phyloP scores from a whole-genome alignment of 2,797 vertebrate species.

The Hippoglossus hippoglossus region DNA sequence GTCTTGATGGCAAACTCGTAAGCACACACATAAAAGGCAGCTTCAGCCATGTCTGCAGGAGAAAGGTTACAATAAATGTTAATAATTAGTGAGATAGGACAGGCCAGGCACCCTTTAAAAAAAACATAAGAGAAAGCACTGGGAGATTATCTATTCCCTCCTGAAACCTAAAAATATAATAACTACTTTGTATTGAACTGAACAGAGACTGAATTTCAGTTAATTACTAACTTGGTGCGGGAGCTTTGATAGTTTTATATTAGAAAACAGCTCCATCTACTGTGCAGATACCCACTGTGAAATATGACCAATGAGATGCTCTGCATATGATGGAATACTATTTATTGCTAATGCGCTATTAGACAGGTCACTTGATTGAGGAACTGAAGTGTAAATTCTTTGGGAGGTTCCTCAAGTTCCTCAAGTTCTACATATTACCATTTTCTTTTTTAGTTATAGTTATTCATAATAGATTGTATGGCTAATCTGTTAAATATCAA shows the following conservation, averaged over 20 bases:
- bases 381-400: too few relatives aligned
- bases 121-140: not conserved
- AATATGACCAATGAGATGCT: not conserved
- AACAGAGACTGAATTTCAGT: not conserved
- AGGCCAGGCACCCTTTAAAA: not conserved
- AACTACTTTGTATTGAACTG: not conserved
- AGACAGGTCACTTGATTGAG: too few relatives aligned
- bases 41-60: slow-evolving; percentile 90
- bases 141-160: not conserved
- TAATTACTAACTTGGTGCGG: not conserved
- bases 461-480: too few relatives aligned
- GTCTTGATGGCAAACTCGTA: slow-evolving; percentile 94
- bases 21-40: slow-evolving; percentile 93
- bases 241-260: not conserved
- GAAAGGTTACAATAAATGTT: slow-evolving; percentile 21
- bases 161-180: not conserved
- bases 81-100: slow-evolving; percentile 1
- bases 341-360: too few relatives aligned
- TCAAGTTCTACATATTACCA: too few relatives aligned
- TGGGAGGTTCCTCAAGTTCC: too few relatives aligned
- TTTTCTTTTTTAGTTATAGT: too few relatives aligned
- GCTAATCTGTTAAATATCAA: too few relatives aligned
- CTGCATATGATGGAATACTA: not conserved
- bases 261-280: slow-evolving; percentile 51
- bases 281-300: slow-evolving; percentile 22